Evolutionary conservation across 2,113 vertebrate genomes (phyloP).

Genomic region (Sphyrna mokarran): DNA sequence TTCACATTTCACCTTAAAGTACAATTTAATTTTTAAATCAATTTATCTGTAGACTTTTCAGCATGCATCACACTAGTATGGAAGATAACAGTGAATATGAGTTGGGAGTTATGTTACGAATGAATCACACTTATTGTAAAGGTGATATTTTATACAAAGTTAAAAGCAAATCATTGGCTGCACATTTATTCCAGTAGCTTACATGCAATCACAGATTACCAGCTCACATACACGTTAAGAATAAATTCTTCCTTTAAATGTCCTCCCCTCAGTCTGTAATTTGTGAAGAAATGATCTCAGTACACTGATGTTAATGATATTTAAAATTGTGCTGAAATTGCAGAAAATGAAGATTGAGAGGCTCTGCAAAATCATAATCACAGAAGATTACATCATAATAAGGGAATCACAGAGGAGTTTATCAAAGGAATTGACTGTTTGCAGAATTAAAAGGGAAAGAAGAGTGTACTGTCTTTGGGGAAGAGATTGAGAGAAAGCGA

Average conservation of each 20-base stretch:
- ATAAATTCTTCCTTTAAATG: background rate
- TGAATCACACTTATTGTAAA: background rate
- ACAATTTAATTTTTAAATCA: background rate
- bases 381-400: background rate
- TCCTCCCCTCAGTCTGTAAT: background rate
- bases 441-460: constrained; percentile 16
- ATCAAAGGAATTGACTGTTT: constrained; percentile 15
- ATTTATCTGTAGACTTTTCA: background rate
- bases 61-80: background rate
- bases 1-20: background rate
- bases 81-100: background rate
- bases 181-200: background rate
- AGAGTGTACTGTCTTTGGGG: background rate
- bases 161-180: background rate
- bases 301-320: background rate
- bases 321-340: constrained; percentile 11
- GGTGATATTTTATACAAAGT: too few species aligned
- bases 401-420: background rate
- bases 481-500: background rate
- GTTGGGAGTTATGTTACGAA: background rate
- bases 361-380: background rate
- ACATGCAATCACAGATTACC: background rate
- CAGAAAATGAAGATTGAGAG: constrained; percentile 20
- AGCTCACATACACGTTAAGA: background rate
- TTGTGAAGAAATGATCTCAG: background rate